Evolutionary conservation across 1,140 invertebrate species (phyloP), one percentile per base, ranked within the genome.

Genomic region (Drepana arcuata): DNA sequence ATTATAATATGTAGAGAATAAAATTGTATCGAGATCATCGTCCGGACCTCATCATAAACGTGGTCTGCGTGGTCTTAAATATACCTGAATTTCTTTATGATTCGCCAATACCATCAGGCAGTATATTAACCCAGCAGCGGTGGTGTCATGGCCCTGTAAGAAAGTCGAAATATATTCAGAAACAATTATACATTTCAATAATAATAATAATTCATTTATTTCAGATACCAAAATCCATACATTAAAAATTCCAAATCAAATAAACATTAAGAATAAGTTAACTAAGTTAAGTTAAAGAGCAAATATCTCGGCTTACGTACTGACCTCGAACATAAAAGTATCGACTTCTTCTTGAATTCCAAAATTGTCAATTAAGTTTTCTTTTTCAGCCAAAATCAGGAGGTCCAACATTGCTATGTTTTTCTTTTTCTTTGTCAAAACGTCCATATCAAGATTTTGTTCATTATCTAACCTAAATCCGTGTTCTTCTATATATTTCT

Each of bases 401-500:
- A 95, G 83, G 84, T 96, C 95, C 9, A 96, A 70, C 82, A 96
- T 93, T 2, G 93, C 92, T 6, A 91, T 59, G 33, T 88, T 85
- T 38, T 86, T 88, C 40, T 86, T 89, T 15, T 69, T 70, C 23
- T 35, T n/a, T n/a, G n/a, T 48, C 6, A 34, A 47, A 24, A 41
- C 34, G 23, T 34, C 31, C n/a, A 56, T 35, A 30, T 53, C 44
- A 26, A 41, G 23, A 14, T 15, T 13, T 34, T 46, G 9, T 3
- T 37, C 14, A 9, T 55, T 45, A 32, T 21, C 7, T 18, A 29
- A 15, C n/a, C 44, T 27, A 7, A 43, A 14, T 14, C 40, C 45
- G 31, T 56, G 26, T 32, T 44, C 39, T 2, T 54, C 14, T 6
- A 54, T 36, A 27, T 61, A 53, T 12, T 43, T 24, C 38, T 53